Conservation (phyloP, 1,140 invertebrate species). For the Parapsyche elsis region DNA sequence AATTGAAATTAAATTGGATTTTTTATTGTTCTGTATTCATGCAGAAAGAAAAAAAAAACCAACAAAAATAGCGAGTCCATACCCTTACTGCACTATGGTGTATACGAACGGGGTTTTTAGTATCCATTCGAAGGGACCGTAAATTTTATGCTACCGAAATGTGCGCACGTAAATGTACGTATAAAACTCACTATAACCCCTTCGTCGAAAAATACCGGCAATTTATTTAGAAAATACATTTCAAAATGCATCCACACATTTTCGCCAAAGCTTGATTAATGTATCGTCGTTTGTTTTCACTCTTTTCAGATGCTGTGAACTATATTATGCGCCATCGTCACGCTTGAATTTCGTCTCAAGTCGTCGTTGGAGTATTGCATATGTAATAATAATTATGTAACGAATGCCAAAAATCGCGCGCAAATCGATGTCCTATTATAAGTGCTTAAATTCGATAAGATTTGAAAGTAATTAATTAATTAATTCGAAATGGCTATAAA, state of each 20-base stretch:
- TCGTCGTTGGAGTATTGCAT: no score
- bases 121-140: slow-evolving; percentile 32
- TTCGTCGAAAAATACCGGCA: neutral
- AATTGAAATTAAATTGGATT: slow-evolving; percentile 25
- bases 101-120: neutral
- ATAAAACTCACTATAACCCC: slow-evolving; percentile 22
- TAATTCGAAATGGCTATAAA: slow-evolving; percentile 17
- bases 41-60: neutral
- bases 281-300: neutral
- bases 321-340: no score
- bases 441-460: no score
- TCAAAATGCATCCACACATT: neutral
- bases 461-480: no score
- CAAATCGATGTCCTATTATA: no score
- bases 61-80: slow-evolving; percentile 6
- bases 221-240: slow-evolving; percentile 1
- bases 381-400: no score
- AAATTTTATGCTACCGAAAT: slow-evolving; percentile 36
- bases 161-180: slow-evolving; percentile 33
- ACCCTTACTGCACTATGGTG: neutral
- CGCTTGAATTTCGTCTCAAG: no score
- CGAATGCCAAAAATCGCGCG: no score
- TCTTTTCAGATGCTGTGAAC: no score
- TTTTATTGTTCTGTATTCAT: neutral
- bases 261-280: neutral